These are phyloP conservation scores for Brachionus manjavacas DNA, from an alignment of 1,140 invertebrate genomes.

Conservation along the genomic window DNA sequence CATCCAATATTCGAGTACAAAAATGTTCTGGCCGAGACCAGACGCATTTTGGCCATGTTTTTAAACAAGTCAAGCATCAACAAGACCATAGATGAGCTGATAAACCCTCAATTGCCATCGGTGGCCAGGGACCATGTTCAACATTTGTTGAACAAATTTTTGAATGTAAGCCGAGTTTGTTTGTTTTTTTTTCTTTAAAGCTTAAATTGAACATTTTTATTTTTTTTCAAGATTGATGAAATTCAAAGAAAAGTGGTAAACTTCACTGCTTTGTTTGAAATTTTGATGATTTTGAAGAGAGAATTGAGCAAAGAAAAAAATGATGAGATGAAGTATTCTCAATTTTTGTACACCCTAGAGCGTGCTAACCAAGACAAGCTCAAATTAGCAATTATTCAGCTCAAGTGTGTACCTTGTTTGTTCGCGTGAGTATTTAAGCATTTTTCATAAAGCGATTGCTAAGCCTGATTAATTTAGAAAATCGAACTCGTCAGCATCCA, in stretches of 20 bases:
- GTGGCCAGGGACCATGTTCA: conserved; percentile 22
- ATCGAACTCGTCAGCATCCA: neutral
- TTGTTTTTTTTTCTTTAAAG: neutral
- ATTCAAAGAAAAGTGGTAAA: neutral
- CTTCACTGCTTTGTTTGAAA: conserved; percentile 29
- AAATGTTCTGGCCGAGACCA: conserved; percentile 7
- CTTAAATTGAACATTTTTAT: neutral
- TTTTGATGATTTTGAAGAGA: conserved; percentile 35
- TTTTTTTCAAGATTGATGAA: conserved; percentile 4
- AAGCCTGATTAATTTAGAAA: neutral
- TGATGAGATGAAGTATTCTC: conserved; percentile 41
- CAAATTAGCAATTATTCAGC: conserved; percentile 34
- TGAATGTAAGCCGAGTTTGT: neutral
- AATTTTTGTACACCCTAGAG: conserved; percentile 33
- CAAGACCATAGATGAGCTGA: conserved; percentile 14
- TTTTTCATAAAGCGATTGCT: neutral
- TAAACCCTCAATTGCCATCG: neutral
- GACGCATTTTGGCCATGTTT: conserved; percentile 31
- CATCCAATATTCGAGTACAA: conserved; percentile 35
- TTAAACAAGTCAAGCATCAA: conserved; percentile 8
- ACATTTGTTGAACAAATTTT: conserved; percentile 11
- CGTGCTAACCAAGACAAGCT: conserved; percentile 39
- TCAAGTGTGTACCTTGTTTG: conserved; percentile 40
- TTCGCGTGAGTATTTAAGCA: neutral
- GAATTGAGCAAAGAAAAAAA: conserved; percentile 41